Evolutionary conservation across 2,113 vertebrate species (phyloP).

Genomic region (Pagrus major): DNA sequence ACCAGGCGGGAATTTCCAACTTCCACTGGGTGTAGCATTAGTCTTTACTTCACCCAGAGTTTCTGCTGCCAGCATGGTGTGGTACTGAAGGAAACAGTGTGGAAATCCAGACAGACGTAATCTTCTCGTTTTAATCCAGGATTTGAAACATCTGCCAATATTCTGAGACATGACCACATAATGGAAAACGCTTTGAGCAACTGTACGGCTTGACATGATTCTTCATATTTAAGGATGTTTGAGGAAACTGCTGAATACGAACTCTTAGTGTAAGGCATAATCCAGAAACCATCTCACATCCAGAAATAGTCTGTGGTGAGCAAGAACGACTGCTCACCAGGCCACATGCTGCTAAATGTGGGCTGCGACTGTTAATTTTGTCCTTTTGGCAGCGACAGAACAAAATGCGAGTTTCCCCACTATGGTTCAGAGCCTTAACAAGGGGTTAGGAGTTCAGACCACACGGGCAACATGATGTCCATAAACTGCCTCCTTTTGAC

Average conservation of each 20-base stretch:
- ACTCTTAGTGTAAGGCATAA: slow-evolving; percentile 38
- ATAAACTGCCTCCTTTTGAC: background rate
- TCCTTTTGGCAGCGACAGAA: slow-evolving; percentile 43
- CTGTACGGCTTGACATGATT: slow-evolving; percentile 10
- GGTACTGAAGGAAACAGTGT: background rate
- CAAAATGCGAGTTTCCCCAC: slow-evolving; percentile 32
- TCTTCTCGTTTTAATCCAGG: slow-evolving; percentile 20
- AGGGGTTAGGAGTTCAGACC: slow-evolving; percentile 37
- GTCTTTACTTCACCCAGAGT: background rate
- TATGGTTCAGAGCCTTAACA: slow-evolving; percentile 21
- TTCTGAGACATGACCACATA: slow-evolving; percentile 14
- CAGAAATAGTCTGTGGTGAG: slow-evolving; percentile 49
- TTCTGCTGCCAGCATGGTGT: background rate
- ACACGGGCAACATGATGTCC: background rate
- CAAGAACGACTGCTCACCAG: background rate
- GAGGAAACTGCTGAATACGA: slow-evolving; percentile 43
- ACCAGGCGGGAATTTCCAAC: slow-evolving; percentile 22
- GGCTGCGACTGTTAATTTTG: slow-evolving; percentile 13
- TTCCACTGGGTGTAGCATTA: background rate
- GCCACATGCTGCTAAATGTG: slow-evolving; percentile 20
- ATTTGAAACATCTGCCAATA: background rate
- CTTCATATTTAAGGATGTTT: slow-evolving; percentile 52
- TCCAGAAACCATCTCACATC: slow-evolving; percentile 54
- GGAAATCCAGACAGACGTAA: slow-evolving; percentile 21
- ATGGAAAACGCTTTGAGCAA: slow-evolving; percentile 17